A percentile compares a stretch with the other conserved stretches of the same genome.
Evolutionary conservation across 2,888 invertebrate genomes (phyloP).

Genomic region (Stenotaenia linearis): DNA sequence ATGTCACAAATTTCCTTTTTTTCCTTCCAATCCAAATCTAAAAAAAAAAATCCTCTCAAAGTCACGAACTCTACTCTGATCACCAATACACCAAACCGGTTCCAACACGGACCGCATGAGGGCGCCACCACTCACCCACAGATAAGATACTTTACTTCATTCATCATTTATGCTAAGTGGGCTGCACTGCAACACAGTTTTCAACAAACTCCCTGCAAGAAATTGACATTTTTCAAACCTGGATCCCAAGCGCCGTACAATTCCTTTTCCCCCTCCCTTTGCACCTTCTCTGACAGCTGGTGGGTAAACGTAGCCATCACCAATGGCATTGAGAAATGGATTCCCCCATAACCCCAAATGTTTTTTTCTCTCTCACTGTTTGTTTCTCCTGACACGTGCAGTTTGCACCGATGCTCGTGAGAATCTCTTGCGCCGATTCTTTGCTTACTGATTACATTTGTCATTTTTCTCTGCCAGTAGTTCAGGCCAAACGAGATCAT

Average conservation of each 20-base stretch:
- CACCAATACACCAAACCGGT: neutral
- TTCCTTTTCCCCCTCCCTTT: neutral
- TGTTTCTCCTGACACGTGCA: slow-evolving; percentile 2
- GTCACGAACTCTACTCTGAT: neutral
- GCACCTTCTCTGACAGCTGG: neutral
- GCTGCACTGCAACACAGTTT: neutral
- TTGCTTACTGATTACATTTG: slow-evolving; percentile 19
- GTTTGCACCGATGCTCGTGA: neutral
- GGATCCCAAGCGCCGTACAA: neutral
- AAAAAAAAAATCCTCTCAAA: neutral
- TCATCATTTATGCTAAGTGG: slow-evolving; percentile 19
- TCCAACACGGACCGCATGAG: neutral
- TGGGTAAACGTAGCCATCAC: slow-evolving; percentile 6
- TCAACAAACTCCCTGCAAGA: neutral
- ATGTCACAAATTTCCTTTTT: slow-evolving; percentile 2
- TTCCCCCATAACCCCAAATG: neutral
- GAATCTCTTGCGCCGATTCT: neutral
- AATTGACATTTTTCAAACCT: neutral
- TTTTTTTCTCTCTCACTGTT: neutral
- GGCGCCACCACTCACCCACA: neutral
- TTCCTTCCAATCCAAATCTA: neutral
- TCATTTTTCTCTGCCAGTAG: neutral
- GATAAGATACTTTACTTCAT: neutral
- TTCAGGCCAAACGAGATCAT: neutral
- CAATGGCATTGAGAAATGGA: slow-evolving; percentile 9